Evolutionary conservation across 2,888 invertebrate genomes (phyloP).

Genomic region (Chydorus sphaericus): DNA sequence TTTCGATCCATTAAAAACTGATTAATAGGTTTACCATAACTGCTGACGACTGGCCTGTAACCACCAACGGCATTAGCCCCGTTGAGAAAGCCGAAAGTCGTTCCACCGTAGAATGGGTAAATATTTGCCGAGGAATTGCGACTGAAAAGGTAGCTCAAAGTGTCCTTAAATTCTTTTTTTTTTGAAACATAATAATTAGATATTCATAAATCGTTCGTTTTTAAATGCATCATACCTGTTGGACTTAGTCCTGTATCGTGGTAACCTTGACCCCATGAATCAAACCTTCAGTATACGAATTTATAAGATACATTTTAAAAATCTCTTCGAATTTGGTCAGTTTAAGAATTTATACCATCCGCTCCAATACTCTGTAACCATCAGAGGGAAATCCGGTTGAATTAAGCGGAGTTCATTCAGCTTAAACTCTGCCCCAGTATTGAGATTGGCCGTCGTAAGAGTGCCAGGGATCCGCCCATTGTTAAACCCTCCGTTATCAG

Average conservation of each 20-base stretch:
- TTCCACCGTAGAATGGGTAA: conserved; percentile 75
- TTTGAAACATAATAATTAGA: too few relatives aligned
- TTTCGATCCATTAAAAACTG: neutral
- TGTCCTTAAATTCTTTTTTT: conserved; percentile 1
- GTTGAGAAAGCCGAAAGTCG: conserved; percentile 37
- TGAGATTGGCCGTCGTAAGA: conserved; percentile 39
- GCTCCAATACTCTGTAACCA: conserved; percentile 44
- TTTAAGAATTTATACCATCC: conserved; percentile 43
- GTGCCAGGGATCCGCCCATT: conserved; percentile 11
- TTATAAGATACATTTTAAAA: too few relatives aligned
- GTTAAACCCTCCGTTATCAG: conserved; percentile 26
- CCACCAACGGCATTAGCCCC: conserved; percentile 27
- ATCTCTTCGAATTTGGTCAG: too few relatives aligned
- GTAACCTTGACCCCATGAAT: conserved; percentile 36
- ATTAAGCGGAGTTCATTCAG: conserved; percentile 30
- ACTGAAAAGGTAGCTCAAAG: conserved; percentile 1
- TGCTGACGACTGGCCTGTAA: conserved; percentile 30
- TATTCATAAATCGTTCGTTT: too few relatives aligned
- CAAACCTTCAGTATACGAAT: too few relatives aligned
- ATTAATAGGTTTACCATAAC: conserved; percentile 32
- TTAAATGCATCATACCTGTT: conserved; percentile 10
- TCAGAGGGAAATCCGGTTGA: conserved; percentile 36
- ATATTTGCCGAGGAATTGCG: conserved; percentile 52
- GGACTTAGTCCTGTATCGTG: conserved; percentile 21
- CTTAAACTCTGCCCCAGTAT: conserved; percentile 28